These are phyloP conservation scores for Lithobates pipiens DNA, from an alignment of 2,797 vertebrate genomes.

Conservation along the genomic window DNA sequence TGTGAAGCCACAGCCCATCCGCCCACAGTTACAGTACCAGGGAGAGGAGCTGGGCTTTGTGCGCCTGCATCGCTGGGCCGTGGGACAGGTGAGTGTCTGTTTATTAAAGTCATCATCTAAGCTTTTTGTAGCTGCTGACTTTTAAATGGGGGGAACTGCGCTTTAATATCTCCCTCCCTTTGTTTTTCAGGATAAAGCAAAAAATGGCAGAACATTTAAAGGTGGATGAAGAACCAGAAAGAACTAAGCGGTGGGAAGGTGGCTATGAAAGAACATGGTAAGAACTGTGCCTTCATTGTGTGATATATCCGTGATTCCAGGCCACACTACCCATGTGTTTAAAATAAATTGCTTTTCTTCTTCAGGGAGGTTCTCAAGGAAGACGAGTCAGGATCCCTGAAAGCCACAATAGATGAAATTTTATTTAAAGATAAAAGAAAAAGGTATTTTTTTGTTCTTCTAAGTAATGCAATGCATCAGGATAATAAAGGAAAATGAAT, in stretches of 20 bases:
- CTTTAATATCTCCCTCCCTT: not conserved
- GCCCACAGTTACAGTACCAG: no score
- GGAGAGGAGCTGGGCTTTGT: no score
- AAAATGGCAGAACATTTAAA: constrained; percentile 22
- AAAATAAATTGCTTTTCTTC: not conserved
- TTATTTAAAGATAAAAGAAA: constrained; percentile 94
- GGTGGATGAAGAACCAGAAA: constrained; percentile 96
- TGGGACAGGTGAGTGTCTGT: no score
- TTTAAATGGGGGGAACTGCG: no score
- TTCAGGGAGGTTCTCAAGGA: constrained; percentile 94
- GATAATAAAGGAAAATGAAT: no score
- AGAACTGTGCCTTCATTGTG: constrained; percentile 37
- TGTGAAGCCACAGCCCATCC: no score
- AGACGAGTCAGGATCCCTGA: constrained; percentile 94
- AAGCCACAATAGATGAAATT: constrained; percentile 93
- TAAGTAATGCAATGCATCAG: not conserved
- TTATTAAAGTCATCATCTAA: no score
- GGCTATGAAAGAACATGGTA: constrained; percentile 97
- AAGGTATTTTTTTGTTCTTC: constrained; percentile 75
- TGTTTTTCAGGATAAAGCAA: not conserved
- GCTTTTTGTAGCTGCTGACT: no score
- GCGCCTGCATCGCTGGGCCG: no score
- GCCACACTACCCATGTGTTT: not conserved
- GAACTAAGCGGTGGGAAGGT: constrained; percentile 95
- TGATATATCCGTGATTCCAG: not conserved